Percentiles rank a stretch among this genome's conserved stretches.
Evolutionary conservation across 2,113 vertebrate species (phyloP).

Genomic region (Podocnemis expansa): DNA sequence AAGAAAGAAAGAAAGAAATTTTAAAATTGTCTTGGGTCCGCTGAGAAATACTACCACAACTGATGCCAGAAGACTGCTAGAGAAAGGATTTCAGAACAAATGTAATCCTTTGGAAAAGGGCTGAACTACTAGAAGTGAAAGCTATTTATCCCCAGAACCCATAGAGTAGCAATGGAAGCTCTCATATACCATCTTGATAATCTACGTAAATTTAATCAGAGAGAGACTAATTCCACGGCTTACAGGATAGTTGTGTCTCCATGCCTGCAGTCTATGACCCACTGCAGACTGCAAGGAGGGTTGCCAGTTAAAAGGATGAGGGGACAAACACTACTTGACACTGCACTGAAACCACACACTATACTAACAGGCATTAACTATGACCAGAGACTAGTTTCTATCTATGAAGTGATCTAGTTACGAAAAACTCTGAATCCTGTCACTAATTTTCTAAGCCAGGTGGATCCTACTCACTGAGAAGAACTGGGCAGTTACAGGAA

Average conservation of each 20-base stretch:
- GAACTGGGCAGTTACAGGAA: background rate
- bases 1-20: background rate
- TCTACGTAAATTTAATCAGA: background rate
- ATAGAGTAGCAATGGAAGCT: background rate
- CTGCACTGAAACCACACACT: background rate
- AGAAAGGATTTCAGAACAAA: background rate
- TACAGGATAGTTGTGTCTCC: conserved; percentile 47
- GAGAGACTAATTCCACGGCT: conserved; percentile 48
- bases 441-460: background rate
- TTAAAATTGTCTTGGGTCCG: background rate
- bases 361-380: background rate
- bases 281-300: background rate
- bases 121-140: background rate
- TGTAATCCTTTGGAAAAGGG: background rate
- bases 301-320: background rate
- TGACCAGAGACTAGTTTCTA: background rate
- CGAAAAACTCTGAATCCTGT: background rate
- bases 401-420: background rate
- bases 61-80: background rate
- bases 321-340: background rate
- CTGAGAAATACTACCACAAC: background rate
- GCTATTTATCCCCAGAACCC: background rate
- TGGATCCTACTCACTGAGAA: background rate
- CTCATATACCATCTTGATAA: background rate
- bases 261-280: background rate